Percentiles rank a stretch among this genome's conserved stretches.
phyloP scores from a whole-genome alignment of 1,140 invertebrate species.

The Samia ricini region DNA sequence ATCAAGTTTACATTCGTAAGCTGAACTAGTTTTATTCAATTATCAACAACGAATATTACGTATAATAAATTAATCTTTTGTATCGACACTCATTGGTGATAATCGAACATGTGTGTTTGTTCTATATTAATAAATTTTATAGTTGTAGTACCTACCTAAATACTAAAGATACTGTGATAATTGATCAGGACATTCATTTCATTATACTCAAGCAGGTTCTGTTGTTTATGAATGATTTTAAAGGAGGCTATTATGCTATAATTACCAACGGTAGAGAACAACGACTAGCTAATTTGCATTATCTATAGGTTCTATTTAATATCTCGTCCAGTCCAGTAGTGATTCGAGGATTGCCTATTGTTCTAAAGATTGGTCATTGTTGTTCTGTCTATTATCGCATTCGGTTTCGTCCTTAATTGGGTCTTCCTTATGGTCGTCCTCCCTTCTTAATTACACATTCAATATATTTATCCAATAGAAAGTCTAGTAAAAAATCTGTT shows the following conservation, averaged over 20 bases:
- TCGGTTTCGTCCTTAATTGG: slow-evolving; percentile 41
- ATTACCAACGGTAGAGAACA: slow-evolving; percentile 31
- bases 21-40: slow-evolving; percentile 40
- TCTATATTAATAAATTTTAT: slow-evolving; percentile 39
- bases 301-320: slow-evolving; percentile 30
- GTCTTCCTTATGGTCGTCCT: slow-evolving; percentile 34
- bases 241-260: slow-evolving; percentile 57
- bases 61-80: slow-evolving; percentile 48
- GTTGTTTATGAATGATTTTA: slow-evolving; percentile 3
- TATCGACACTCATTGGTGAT: slow-evolving; percentile 19
- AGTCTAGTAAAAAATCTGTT: no score
- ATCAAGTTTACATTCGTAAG: slow-evolving; percentile 57
- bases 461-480: not conserved
- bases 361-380: slow-evolving; percentile 44
- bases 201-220: slow-evolving; percentile 26
- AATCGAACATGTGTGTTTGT: slow-evolving; percentile 37
- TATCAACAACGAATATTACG: slow-evolving; percentile 51
- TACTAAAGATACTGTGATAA: slow-evolving; percentile 67
- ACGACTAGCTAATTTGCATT: slow-evolving; percentile 53
- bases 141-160: slow-evolving; percentile 15
- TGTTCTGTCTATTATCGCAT: slow-evolving; percentile 38
- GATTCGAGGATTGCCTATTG: slow-evolving; percentile 52
- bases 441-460: not conserved
- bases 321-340: slow-evolving; percentile 41
- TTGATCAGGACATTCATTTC: slow-evolving; percentile 62